Evolutionary conservation across 2,797 vertebrate species (phyloP), one percentile per base, ranked within the genome.

Genomic region (Pseudotriccus pelzelni): DNA sequence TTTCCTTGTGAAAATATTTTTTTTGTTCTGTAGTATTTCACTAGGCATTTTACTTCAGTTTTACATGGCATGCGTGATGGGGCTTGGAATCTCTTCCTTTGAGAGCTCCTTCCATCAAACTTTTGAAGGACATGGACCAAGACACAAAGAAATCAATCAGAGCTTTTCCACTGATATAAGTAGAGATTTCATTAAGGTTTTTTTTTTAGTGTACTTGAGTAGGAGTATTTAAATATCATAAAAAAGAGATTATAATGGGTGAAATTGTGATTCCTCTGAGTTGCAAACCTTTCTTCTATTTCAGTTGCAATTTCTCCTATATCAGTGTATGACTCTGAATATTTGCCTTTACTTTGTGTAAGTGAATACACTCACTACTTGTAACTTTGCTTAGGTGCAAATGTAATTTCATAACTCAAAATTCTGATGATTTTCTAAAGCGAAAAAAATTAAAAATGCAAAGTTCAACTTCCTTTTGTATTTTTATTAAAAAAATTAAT

Each of bases 61-160:
- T 85, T 47, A 15, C 3, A 41, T 6, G 3, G 0, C 3, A 19
- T 16, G 4, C 2, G 5, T 32, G 6, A 15, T 1, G 30, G 12
- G 2, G 1, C 7, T 63, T 74, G 30, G 11, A 12, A 59, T 0
- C 0, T 63, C 30, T 66, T 76, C 17, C 22, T 73, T 74, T 41
- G 23, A 76, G 23, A 55, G 1, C 25, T 20, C 9, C 9, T 73
- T 64, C 8, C 7, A 25, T 27, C 41, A 37, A 53, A 12, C 0
- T 34, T 72, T 79, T 39, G n/a, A 58, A 59, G 27, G 13, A 22
- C n/a, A 16, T 5, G 10, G 49, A 69, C 4, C 5, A 49, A 49
- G 9, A 53, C 8, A 6, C 14, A 21, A 7, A 49, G 27, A 84
- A 81, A 78, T 43, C 18, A 43, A 9, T 16, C 8, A 5, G 15